Conservation (phyloP, 2,113 vertebrate species). For the Scolopax mira region DNA sequence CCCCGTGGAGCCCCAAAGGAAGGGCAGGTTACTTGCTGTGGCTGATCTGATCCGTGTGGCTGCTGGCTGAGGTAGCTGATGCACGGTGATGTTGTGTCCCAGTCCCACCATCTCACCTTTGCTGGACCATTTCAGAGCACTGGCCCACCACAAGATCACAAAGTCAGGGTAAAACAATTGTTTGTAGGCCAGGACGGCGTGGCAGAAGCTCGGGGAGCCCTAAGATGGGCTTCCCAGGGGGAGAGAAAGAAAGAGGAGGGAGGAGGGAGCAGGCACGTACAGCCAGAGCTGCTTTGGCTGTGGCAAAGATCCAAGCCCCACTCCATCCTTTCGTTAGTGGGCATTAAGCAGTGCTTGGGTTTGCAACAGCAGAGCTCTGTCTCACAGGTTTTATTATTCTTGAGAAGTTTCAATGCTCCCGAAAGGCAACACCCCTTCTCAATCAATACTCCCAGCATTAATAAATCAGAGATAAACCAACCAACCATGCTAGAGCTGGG, state of each 20-base stretch:
- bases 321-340: fast-evolving
- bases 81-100: fast-evolving
- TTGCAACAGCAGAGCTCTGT: neutral
- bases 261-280: neutral
- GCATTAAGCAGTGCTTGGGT: neutral
- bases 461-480: neutral
- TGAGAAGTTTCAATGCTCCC: neutral
- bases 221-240: neutral
- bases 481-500: neutral
- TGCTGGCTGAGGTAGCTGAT: neutral
- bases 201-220: neutral
- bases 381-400: neutral
- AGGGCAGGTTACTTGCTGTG: neutral
- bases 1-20: fast-evolving
- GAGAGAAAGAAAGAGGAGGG: no score
- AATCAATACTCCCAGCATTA: neutral
- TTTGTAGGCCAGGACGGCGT: neutral
- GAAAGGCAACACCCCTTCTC: neutral
- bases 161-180: neutral
- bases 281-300: neutral
- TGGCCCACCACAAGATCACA: neutral
- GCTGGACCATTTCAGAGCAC: neutral
- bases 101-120: neutral
- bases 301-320: neutral
- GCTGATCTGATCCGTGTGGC: neutral